Percentiles rank a stretch among this genome's conserved stretches.
Evolutionary conservation across 2,797 vertebrate species (phyloP).

Genomic region (Sebastes melanostomus): DNA sequence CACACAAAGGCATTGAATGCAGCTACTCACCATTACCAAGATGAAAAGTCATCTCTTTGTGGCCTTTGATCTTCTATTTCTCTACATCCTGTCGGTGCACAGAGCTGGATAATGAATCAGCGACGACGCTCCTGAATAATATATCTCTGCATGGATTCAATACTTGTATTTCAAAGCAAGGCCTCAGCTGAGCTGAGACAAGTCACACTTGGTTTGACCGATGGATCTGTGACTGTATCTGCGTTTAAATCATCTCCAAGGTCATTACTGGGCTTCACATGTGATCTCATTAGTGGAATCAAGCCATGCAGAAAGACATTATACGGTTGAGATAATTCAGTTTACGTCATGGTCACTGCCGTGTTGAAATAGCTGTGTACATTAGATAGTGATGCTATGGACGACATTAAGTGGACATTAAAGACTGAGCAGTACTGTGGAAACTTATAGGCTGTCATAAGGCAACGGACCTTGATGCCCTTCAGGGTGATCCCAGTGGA

Average conservation of each 20-base stretch:
- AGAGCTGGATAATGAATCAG: constrained; percentile 39
- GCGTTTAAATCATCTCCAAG: constrained; percentile 11
- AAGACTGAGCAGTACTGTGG: constrained; percentile 10
- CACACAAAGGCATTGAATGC: background rate
- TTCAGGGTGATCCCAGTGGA: constrained; percentile 1
- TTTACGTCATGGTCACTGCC: constrained; percentile 16
- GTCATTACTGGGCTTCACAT: constrained; percentile 1
- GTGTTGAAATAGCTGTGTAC: constrained; percentile 29
- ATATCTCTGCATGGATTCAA: constrained; percentile 5
- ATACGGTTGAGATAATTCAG: constrained; percentile 7
- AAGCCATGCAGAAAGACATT: constrained; percentile 39
- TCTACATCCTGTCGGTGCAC: constrained; percentile 26
- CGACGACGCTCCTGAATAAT: constrained; percentile 3
- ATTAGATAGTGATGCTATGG: background rate
- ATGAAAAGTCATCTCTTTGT: constrained; percentile 39
- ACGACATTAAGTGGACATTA: constrained; percentile 8
- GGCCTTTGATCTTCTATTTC: constrained; percentile 45
- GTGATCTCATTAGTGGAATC: constrained; percentile 31
- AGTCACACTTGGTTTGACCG: background rate
- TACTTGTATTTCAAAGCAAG: constrained; percentile 10
- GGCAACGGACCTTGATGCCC: constrained; percentile 15
- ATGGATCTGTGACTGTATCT: background rate
- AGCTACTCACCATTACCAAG: constrained; percentile 21
- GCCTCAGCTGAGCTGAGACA: background rate
- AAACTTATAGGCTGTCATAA: constrained; percentile 4